phyloP scores from a whole-genome alignment of 2,797 vertebrate genomes.

The Hybognathus amarus region DNA sequence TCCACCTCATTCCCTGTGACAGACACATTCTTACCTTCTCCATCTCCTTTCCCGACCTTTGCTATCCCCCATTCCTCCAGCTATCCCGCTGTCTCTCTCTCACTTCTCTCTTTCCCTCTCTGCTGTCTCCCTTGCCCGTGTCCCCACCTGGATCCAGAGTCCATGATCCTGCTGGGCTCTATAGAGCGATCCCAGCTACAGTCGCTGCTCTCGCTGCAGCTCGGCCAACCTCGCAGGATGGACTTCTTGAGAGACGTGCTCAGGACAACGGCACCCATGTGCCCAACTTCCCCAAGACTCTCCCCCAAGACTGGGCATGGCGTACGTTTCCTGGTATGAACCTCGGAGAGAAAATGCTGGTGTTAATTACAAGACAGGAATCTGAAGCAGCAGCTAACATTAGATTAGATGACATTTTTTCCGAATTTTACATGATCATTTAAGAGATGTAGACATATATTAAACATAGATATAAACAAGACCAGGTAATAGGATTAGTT shows the following conservation, averaged over 20 bases:
- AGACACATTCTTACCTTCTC: constrained; percentile 34
- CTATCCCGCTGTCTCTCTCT: constrained; percentile 40
- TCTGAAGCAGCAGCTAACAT: neutral
- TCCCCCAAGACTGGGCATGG: constrained; percentile 75
- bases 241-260: constrained; percentile 77
- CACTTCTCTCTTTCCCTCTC: constrained; percentile 34
- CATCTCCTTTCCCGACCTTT: constrained; percentile 21
- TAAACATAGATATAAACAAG: neutral
- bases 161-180: constrained; percentile 98
- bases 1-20: constrained; percentile 29
- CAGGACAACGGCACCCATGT: constrained; percentile 76
- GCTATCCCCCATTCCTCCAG: constrained; percentile 23
- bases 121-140: constrained; percentile 27
- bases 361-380: constrained; percentile 60
- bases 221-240: constrained; percentile 82
- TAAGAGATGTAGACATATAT: neutral
- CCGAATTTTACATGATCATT: neutral
- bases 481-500: neutral
- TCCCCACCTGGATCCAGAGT: constrained; percentile 77
- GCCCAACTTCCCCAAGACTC: constrained; percentile 72
- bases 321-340: constrained; percentile 90
- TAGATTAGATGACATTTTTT: neutral
- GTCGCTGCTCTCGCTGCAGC: constrained; percentile 86
- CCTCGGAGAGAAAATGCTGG: constrained; percentile 68
- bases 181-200: constrained; percentile 93